Evolutionary conservation across 2,888 invertebrate species (phyloP), one percentile per base, ranked within the genome.

Genomic region (Latheticus oryzae): DNA sequence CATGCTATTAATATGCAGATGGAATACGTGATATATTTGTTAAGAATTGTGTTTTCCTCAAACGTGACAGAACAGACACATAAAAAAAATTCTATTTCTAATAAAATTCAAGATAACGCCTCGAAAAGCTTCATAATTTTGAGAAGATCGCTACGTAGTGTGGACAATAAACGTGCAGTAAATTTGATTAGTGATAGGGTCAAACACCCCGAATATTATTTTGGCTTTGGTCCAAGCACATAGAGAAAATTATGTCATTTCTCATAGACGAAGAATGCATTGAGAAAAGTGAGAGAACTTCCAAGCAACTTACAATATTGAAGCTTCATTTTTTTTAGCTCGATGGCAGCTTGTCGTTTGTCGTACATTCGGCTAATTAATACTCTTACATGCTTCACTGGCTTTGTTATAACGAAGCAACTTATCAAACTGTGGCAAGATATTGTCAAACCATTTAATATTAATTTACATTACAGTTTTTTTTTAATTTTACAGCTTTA

Each of bases 201-300:
- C 61, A 62, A 61, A 62, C 42, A 62, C 61, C 64, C 64, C 52
- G 61, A 48, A 53, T 64, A 59, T 64, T 58, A 61, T 58, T 61
- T 61, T 64, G 64, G 62, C 58, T 21, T 12, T 9, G 24, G 50
- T 53, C 64, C 64, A 64, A 56, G 40, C 24, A 24, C 48, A 55
- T 56, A 50, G 47, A 47, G 58, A 55, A 59, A 62, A 62, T 60
- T 58, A 58, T 61, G 60, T 58, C 61, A 57, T 58, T 62, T 60
- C 40, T 45, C 58, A 47, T 58, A 45, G 17, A 26, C 26, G 28
- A 33, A 32, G 35, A n/a, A n/a, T n/a, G n/a, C n/a, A n/a, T n/a
- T n/a, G n/a, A n/a, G n/a, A n/a, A n/a, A n/a, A n/a, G n/a, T n/a
- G n/a, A n/a, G n/a, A n/a, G n/a, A n/a, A n/a, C n/a, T n/a, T n/a